Evolutionary conservation across 37 sponge, comb jelly and placozoan species (phyloP).

Genomic region (Diacarnus erythraeanus): DNA sequence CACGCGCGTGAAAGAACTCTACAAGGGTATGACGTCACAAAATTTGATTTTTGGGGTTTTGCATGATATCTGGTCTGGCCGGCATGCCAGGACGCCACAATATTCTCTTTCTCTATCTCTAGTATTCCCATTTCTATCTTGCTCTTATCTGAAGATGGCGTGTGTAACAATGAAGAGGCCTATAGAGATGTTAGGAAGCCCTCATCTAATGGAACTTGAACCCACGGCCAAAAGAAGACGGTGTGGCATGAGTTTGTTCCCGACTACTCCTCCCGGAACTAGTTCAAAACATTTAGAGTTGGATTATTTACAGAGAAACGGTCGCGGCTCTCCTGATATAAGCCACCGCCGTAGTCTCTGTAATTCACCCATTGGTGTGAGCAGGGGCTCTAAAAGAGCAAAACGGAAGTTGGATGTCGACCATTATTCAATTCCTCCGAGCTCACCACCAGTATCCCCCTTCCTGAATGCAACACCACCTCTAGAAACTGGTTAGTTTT

Average conservation of each 20-base stretch:
- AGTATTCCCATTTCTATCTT: neutral
- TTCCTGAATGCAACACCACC: constrained; percentile 54
- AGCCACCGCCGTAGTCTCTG: neutral
- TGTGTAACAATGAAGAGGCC: constrained; percentile 91
- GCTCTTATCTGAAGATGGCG: constrained; percentile 53
- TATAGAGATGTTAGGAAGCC: constrained; percentile 77
- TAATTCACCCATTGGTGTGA: neutral
- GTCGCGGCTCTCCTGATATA: neutral
- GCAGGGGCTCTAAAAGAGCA: constrained; percentile 35
- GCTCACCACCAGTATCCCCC: constrained; percentile 25
- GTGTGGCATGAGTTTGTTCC: constrained; percentile 65
- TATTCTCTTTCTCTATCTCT: neutral
- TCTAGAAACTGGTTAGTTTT: neutral
- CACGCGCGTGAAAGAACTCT: too few species aligned
- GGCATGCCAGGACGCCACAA: neutral
- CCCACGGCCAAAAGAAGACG: constrained; percentile 75
- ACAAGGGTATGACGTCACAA: too few species aligned
- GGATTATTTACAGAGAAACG: neutral
- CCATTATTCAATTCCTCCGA: constrained; percentile 6
- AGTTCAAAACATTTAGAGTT: neutral
- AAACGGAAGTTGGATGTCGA: constrained; percentile 72
- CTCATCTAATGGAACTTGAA: constrained; percentile 58
- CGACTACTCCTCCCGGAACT: constrained; percentile 41
- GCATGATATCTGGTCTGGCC: too few species aligned
- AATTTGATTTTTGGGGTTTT: too few species aligned